phyloP scores from a whole-genome alignment of 2,888 invertebrate genomes.

The Hypomecis atomaria region DNA sequence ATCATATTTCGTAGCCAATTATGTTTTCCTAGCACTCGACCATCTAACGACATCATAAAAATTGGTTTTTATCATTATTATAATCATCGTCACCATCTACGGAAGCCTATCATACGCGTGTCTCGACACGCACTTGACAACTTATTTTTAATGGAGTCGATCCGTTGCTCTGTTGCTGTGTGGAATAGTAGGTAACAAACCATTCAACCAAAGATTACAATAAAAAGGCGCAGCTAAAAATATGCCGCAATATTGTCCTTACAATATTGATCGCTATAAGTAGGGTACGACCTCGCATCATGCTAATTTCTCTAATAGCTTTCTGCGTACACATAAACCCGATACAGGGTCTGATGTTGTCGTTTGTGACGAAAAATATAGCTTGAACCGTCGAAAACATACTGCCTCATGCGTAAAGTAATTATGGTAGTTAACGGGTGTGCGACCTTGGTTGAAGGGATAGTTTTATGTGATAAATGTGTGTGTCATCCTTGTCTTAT shows the following conservation, averaged over 20 bases:
- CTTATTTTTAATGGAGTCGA: too few species aligned
- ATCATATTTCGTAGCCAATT: too few species aligned
- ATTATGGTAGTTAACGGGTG: constrained; percentile 6
- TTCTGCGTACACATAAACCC: constrained; percentile 19
- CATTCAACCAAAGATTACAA: too few species aligned
- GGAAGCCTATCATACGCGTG: too few species aligned
- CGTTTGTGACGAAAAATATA: constrained; percentile 18
- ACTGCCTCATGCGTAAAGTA: constrained; percentile 1
- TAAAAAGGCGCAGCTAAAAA: not conserved
- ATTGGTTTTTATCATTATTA: too few species aligned
- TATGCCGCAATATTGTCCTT: constrained; percentile 9
- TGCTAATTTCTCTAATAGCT: constrained; percentile 33
- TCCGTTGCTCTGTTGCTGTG: too few species aligned
- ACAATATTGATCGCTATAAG: constrained; percentile 23
- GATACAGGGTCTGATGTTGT: constrained; percentile 22
- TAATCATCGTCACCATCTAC: too few species aligned
- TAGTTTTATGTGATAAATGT: not conserved
- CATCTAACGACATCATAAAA: too few species aligned
- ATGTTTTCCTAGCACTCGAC: too few species aligned
- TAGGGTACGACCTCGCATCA: constrained; percentile 34
- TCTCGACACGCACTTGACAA: too few species aligned
- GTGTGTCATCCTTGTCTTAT: too few species aligned
- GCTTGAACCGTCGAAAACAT: not conserved
- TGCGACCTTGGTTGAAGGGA: constrained; percentile 15
- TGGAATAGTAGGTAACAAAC: too few species aligned